Conservation (phyloP, 2,797 vertebrate genomes). For the Lepus oiostolus region DNA sequence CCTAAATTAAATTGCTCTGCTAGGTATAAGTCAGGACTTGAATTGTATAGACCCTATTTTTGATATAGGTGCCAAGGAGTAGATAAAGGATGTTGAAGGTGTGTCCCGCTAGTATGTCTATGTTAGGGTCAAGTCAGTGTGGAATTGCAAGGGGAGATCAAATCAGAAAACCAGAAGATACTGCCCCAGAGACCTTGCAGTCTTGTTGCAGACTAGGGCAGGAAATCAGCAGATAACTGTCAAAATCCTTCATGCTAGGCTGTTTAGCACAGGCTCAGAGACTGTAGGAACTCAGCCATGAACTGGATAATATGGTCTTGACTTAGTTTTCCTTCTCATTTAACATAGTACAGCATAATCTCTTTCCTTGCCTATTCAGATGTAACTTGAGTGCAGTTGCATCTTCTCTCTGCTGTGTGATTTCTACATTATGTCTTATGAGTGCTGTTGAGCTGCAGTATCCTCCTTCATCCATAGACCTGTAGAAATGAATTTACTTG, state of each 20-base stretch:
- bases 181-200: neutral
- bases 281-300: neutral
- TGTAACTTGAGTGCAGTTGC: neutral
- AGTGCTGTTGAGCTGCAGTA: neutral
- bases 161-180: neutral
- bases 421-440: neutral
- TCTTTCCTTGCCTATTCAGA: neutral
- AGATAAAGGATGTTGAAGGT: neutral
- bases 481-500: neutral
- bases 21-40: neutral
- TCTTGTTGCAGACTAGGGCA: neutral
- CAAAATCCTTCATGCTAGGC: neutral
- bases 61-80: neutral
- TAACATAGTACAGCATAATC: rapidly evolving
- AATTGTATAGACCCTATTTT: neutral
- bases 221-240: too few relatives aligned
- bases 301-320: neutral
- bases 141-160: neutral
- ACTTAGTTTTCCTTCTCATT: neutral
- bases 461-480: conserved; percentile 56
- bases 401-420: neutral
- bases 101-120: neutral
- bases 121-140: neutral
- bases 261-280: neutral
- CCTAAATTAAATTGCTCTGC: conserved; percentile 33